Evolutionary conservation across 1,140 invertebrate species (phyloP), one percentile per base, ranked within the genome.

Genomic region (Tetragnatha versicolor): DNA sequence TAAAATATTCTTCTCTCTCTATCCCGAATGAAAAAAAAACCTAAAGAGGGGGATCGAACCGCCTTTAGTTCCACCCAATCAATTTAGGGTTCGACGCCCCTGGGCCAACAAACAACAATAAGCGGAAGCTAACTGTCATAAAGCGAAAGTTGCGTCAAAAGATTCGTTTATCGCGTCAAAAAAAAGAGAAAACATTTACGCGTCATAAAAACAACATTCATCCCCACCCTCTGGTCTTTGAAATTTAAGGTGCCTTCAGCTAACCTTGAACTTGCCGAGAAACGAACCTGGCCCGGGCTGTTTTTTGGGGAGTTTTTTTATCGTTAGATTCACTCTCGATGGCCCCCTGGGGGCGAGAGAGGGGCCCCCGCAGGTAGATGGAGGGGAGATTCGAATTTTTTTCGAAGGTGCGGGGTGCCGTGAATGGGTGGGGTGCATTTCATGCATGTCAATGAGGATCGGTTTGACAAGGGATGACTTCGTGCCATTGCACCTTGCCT

Each of bases 171-270:
- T 20, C 17, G 42, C 9, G 49, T 17, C 49, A 9, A 25, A 17
- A 53, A 20, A 49, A 68, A 68, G 49, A 68, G 60, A 63, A 63
- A 63, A 63, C 37, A n/a, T 3, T 45, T 45, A 45, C 42, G 12
- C 25, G 42, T n/a, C 33, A 58, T 51, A 72, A 72, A 72, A 58
- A 72, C 49, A 72, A 72, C 69, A 27, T 37, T 42, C 17, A 22
- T 3, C 61, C 27, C 63, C 37, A 68, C 42, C 55, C 14, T 58
- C 69, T 53, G 69, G 69, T 72, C 69, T 72, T 53, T 58, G n/a
- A 72, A 72, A 72, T 72, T 72, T 72, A 72, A 72, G 69, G 69
- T 72, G 69, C 60, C 69, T 58, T 58, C 49, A 53, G 33, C 25
- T 72, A 37, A 72, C 69, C 69, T 72, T 72, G 69, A 72, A 72